Conservation (phyloP, 2,113 vertebrate genomes). For the Balaeniceps rex region DNA sequence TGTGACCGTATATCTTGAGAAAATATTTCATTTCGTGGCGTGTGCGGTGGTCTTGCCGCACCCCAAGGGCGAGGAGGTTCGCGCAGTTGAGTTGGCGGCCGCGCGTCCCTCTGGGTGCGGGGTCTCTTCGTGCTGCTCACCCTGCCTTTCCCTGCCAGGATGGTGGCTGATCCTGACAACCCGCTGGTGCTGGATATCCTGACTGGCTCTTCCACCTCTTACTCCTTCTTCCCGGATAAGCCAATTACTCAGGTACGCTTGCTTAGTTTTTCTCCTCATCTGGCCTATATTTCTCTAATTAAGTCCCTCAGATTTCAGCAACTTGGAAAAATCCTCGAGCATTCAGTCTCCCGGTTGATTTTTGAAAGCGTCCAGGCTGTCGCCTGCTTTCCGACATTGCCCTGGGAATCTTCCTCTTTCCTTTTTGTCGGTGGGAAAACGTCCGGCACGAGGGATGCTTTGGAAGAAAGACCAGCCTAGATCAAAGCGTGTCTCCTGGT, state of each 20-base stretch:
- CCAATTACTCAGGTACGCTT: constrained; percentile 88
- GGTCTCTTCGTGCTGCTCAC: background rate
- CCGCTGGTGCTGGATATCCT: constrained; percentile 95
- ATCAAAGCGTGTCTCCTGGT: background rate
- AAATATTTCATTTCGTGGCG: background rate
- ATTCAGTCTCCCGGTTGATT: background rate
- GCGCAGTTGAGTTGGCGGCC: too few species aligned
- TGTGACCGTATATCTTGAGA: fast-evolving
- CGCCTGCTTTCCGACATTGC: fast-evolving
- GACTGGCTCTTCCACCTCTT: constrained; percentile 89
- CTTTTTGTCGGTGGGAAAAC: background rate
- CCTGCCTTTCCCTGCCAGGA: constrained; percentile 54
- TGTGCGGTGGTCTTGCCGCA: background rate
- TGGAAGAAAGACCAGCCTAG: background rate
- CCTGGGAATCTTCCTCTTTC: background rate
- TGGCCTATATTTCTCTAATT: fast-evolving
- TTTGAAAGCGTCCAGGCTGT: background rate
- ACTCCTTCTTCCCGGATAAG: constrained; percentile 96
- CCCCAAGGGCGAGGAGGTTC: background rate
- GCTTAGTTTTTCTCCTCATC: background rate
- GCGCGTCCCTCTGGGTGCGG: fast-evolving
- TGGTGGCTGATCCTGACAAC: constrained; percentile 98
- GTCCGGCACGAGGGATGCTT: background rate
- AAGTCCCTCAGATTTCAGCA: background rate
- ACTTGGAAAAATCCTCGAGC: background rate